Percentiles rank a stretch among this genome's conserved stretches.
Evolutionary conservation across 2,797 vertebrate genomes (phyloP).

Genomic region (Rhinatrema bivittatum): DNA sequence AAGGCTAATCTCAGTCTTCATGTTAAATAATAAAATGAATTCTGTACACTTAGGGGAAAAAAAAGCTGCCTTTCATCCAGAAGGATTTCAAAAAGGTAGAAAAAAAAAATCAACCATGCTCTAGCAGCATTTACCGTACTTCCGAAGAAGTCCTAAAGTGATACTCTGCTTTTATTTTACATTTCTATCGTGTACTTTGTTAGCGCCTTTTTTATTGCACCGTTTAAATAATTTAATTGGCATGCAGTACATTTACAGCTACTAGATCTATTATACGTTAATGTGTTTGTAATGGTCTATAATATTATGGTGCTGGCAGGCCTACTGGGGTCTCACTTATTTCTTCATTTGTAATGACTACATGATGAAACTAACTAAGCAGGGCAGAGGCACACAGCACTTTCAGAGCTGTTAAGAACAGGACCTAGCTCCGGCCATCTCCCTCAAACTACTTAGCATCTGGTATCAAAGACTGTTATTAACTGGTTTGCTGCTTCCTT

Average conservation of each 20-base stretch:
- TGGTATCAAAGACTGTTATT: too few relatives aligned
- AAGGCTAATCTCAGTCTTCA: too few relatives aligned
- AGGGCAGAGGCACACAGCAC: slow-evolving; percentile 2
- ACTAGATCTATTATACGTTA: slow-evolving; percentile 24
- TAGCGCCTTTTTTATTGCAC: slow-evolving; percentile 30
- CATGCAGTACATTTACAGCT: slow-evolving; percentile 13
- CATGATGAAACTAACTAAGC: neutral
- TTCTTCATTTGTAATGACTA: slow-evolving; percentile 2
- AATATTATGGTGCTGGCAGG: slow-evolving; percentile 14
- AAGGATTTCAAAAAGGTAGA: too few relatives aligned
- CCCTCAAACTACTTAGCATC: neutral
- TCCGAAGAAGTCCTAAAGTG: slow-evolving; percentile 14
- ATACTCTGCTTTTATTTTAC: slow-evolving; percentile 22
- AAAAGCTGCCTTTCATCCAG: too few relatives aligned
- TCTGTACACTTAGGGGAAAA: too few relatives aligned
- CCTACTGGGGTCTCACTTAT: slow-evolving; percentile 12
- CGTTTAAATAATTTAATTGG: slow-evolving; percentile 38
- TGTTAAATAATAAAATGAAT: too few relatives aligned
- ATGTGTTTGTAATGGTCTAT: slow-evolving; percentile 19
- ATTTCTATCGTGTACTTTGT: slow-evolving; percentile 35
- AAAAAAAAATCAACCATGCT: too few relatives aligned
- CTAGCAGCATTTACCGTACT: too few relatives aligned
- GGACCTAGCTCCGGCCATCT: neutral
- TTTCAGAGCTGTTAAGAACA: neutral
- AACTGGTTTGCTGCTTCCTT: too few relatives aligned